Percentiles rank a stretch among this genome's conserved stretches.
phyloP scores from a whole-genome alignment of 2,797 vertebrate genomes.

The Jordanella pulchra region DNA sequence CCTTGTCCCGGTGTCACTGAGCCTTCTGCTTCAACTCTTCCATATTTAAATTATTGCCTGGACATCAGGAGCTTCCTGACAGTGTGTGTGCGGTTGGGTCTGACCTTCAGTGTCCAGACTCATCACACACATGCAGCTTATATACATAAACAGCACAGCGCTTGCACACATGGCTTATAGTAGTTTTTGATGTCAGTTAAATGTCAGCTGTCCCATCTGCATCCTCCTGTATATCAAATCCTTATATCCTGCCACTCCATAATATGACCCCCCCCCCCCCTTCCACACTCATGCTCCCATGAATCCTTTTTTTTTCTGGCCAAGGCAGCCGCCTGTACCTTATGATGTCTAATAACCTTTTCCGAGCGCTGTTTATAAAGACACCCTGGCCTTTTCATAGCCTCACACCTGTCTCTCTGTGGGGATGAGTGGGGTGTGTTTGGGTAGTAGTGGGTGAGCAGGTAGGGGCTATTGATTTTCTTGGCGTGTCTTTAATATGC shows the following conservation, averaged over 20 bases:
- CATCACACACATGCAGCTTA: slow-evolving; percentile 32
- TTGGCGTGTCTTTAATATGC: slow-evolving; percentile 16
- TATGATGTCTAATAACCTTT: slow-evolving; percentile 83
- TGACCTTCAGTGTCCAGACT: slow-evolving; percentile 70
- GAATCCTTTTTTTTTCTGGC: slow-evolving; percentile 62
- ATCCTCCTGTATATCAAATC: slow-evolving; percentile 69
- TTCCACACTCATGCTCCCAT: slow-evolving; percentile 14
- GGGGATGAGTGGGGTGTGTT: slow-evolving; percentile 16
- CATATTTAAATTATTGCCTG: slow-evolving; percentile 80
- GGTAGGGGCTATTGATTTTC: slow-evolving; percentile 26
- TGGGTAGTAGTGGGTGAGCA: neutral
- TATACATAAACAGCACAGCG: slow-evolving; percentile 56
- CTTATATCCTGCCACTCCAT: slow-evolving; percentile 63
- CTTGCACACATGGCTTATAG: slow-evolving; percentile 46
- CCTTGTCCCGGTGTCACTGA: slow-evolving; percentile 77
- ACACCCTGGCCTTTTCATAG: slow-evolving; percentile 80
- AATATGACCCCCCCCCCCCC: slow-evolving; percentile 44
- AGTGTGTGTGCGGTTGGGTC: slow-evolving; percentile 53
- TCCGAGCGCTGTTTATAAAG: slow-evolving; percentile 77
- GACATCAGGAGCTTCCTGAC: slow-evolving; percentile 59
- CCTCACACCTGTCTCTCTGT: slow-evolving; percentile 52
- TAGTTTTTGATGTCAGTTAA: slow-evolving; percentile 72
- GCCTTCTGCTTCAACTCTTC: slow-evolving; percentile 76
- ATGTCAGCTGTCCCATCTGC: slow-evolving; percentile 80
- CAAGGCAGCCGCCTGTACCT: slow-evolving; percentile 68